These are phyloP conservation scores for Papilio demoleus DNA, from an alignment of 2,888 invertebrate species.

Conservation along the genomic window DNA sequence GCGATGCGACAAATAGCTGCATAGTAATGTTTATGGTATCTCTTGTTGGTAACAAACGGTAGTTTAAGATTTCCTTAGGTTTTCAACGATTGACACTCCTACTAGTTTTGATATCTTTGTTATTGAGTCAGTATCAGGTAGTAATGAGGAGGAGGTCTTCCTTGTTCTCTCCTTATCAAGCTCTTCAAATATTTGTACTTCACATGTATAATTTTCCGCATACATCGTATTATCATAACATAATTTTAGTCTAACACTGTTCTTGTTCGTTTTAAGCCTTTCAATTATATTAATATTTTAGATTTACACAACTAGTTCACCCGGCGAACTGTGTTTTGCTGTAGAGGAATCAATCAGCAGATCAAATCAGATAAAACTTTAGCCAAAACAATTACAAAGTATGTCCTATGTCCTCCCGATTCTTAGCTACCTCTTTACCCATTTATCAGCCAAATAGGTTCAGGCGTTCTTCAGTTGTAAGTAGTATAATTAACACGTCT, in stretches of 20 bases:
- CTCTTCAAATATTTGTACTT: slow-evolving; percentile 1
- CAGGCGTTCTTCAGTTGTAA: too few relatives aligned
- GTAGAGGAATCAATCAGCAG: too few relatives aligned
- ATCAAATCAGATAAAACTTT: too few relatives aligned
- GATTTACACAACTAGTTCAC: too few relatives aligned
- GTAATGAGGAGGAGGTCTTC: background rate
- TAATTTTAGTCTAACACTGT: background rate
- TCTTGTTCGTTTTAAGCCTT: too few relatives aligned
- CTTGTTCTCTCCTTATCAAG: background rate
- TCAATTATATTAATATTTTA: too few relatives aligned
- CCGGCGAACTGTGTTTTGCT: too few relatives aligned
- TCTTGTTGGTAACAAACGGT: background rate
- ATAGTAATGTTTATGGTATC: background rate
- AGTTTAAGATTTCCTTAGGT: background rate
- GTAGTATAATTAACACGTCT: too few relatives aligned
- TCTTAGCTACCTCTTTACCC: too few relatives aligned
- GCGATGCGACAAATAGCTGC: background rate
- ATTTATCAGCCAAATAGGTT: too few relatives aligned
- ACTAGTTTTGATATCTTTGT: background rate
- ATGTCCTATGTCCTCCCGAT: too few relatives aligned
- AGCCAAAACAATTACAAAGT: too few relatives aligned
- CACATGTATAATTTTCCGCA: background rate
- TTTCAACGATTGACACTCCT: background rate
- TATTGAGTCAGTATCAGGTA: background rate
- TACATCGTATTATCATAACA: background rate